These are phyloP conservation scores for Natrix natrix DNA, from an alignment of 2,797 vertebrate species.

Conservation along the genomic window DNA sequence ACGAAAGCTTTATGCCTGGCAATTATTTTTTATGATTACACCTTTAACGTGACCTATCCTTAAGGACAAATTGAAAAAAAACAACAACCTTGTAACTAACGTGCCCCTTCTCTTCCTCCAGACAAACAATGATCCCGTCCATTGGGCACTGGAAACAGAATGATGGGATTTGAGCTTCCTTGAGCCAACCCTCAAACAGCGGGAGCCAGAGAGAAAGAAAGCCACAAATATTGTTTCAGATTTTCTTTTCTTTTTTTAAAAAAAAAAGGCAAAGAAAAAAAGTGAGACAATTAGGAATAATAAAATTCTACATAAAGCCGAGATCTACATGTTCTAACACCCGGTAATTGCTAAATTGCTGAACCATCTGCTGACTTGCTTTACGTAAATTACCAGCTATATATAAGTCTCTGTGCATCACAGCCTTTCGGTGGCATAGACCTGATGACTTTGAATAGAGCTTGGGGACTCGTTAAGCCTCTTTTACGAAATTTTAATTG, in stretches of 20 bases:
- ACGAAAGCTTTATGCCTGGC: slow-evolving; percentile 42
- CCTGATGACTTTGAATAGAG: slow-evolving; percentile 45
- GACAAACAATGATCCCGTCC: slow-evolving; percentile 23
- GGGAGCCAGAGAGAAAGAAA: background rate
- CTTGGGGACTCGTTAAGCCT: slow-evolving; percentile 22
- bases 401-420: slow-evolving; percentile 45
- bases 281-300: slow-evolving; percentile 45
- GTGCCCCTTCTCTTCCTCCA: slow-evolving; percentile 10
- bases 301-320: slow-evolving; percentile 59
- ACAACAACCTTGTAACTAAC: slow-evolving; percentile 30
- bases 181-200: background rate
- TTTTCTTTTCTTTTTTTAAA: background rate
- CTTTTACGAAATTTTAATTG: slow-evolving; percentile 41
- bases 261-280: slow-evolving; percentile 23
- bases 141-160: background rate
- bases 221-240: background rate
- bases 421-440: slow-evolving; percentile 23
- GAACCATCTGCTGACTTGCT: slow-evolving; percentile 66
- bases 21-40: slow-evolving; percentile 49
- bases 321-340: slow-evolving; percentile 57
- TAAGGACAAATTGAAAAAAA: slow-evolving; percentile 35
- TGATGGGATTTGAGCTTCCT: background rate
- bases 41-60: slow-evolving; percentile 45
- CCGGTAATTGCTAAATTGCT: slow-evolving; percentile 71
- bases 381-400: slow-evolving; percentile 64